Base-by-base conservation (phyloP, 2,888 invertebrate species). In the Apodemia mormo region DNA sequence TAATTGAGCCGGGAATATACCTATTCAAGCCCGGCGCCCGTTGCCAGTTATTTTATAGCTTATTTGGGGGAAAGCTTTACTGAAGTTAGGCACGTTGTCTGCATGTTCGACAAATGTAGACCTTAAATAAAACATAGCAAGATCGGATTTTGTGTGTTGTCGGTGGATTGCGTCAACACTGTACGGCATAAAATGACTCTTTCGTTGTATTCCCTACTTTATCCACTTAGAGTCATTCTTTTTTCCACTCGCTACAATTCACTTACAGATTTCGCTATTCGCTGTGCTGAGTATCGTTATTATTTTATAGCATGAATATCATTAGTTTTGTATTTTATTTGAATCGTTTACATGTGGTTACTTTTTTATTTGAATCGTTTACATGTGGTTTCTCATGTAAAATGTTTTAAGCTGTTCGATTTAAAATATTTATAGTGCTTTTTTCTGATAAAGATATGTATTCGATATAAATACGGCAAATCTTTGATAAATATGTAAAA, bases 51-150 rank as follows among this genome's bases (percentile, higher is more conserved):
- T 90, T 92, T 93, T 92, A 93, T 92, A 85, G 92, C 92, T 92
- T 92, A 92, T 93, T 92, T 91, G 92, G 92, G 92, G 92, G 91
- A 92, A 91, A 90, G 90, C 91, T 92, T 92, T 92, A 93, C 92
- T 92, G 91, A 87, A 91, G 86, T 89, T 89, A 87, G 87, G 91
- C 89, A 91, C 89, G 91, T 85, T 85, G 86, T 81, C 81, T 79
- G 73, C 77, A 72, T 75, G 82, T 79, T 79, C 74, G 72, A 79
- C 86, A 79, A 91, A 86, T 84, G 79, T 83, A 79, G 78, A 81
- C 83, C 85, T 84, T 89, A 86, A 77, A 71, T 67, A 75, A 68
- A 77, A 74, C 71, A 70, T 67, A 69, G 74, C 79, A 90, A 79
- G 84, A 78, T 80, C 79, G 80, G 79, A 70, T 83, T 76, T 87